Conservation (phyloP, 2,888 invertebrate species). For the Calliphora vomitoria region DNA sequence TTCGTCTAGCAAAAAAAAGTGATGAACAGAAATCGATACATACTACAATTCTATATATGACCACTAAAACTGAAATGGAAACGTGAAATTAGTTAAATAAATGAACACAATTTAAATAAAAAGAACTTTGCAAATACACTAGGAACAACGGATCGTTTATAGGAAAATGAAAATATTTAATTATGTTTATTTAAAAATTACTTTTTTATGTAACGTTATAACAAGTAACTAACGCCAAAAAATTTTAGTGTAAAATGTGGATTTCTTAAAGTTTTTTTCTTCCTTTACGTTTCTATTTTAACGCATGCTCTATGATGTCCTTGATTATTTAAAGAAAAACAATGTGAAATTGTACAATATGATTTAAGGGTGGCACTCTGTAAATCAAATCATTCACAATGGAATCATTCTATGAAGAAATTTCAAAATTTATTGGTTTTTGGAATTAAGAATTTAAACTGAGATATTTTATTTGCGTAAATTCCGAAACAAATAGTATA, state of each 20-base stretch:
- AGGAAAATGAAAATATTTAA: not conserved
- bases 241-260: constrained; percentile 72
- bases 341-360: not conserved
- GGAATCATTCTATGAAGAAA: not conserved
- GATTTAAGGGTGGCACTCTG: constrained; percentile 30
- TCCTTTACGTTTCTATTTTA: constrained; percentile 48
- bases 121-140: not conserved
- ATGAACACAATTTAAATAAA: constrained; percentile 1
- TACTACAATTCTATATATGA: constrained; percentile 62
- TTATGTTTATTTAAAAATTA: constrained; percentile 47
- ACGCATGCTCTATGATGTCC: constrained; percentile 63
- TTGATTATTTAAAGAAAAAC: constrained; percentile 24
- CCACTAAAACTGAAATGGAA: constrained; percentile 71
- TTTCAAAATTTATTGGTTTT: too few species aligned
- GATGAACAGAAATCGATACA: constrained; percentile 72
- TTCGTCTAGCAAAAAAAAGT: constrained; percentile 61
- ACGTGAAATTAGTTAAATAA: constrained; percentile 30
- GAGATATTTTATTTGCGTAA: too few species aligned
- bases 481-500: too few species aligned
- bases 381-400: constrained; percentile 59
- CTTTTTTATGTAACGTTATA: constrained; percentile 73
- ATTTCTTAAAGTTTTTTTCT: constrained; percentile 54
- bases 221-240: constrained; percentile 73
- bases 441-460: too few species aligned
- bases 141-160: not conserved